Conservation (phyloP, 37 sponge, comb jelly and placozoan genomes). For the Oscarella lobularis region DNA sequence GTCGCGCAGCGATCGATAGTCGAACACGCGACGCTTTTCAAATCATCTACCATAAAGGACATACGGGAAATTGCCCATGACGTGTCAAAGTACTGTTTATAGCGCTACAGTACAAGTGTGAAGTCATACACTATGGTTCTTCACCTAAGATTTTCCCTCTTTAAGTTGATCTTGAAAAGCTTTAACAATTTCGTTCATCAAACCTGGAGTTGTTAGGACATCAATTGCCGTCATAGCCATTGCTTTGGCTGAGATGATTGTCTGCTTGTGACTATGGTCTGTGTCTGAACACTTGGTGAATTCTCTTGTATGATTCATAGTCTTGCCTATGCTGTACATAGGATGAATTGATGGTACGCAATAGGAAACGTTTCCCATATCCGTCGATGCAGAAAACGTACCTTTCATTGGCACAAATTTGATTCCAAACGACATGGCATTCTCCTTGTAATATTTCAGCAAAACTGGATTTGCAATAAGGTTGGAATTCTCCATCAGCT, state of each 20-base stretch:
- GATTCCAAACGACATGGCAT: slow-evolving; percentile 21
- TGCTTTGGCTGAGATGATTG: slow-evolving; percentile 49
- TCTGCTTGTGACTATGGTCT: slow-evolving; percentile 24
- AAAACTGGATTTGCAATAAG: slow-evolving; percentile 36
- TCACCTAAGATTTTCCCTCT: not conserved
- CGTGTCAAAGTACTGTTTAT: too few species aligned
- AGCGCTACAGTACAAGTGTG: not conserved
- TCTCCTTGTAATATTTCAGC: slow-evolving; percentile 20
- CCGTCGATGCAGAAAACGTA: slow-evolving; percentile 45
- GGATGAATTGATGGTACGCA: slow-evolving; percentile 75
- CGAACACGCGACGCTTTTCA: not conserved
- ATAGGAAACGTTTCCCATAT: slow-evolving; percentile 85
- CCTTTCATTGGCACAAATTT: too few species aligned
- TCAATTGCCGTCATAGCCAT: slow-evolving; percentile 63
- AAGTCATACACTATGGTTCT: slow-evolving; percentile 1
- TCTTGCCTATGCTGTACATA: slow-evolving; percentile 37
- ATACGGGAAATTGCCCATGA: too few species aligned
- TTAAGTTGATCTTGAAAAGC: not conserved
- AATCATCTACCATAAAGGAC: too few species aligned
- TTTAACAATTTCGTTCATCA: not conserved
- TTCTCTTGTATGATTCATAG: slow-evolving; percentile 47
- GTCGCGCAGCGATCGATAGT: not conserved
- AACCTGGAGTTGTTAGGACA: slow-evolving; percentile 34
- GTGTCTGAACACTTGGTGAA: slow-evolving; percentile 48
- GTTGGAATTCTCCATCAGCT: slow-evolving; percentile 18